Evolutionary conservation across 2,113 vertebrate species (phyloP).

Genomic region (Numida meleagris): DNA sequence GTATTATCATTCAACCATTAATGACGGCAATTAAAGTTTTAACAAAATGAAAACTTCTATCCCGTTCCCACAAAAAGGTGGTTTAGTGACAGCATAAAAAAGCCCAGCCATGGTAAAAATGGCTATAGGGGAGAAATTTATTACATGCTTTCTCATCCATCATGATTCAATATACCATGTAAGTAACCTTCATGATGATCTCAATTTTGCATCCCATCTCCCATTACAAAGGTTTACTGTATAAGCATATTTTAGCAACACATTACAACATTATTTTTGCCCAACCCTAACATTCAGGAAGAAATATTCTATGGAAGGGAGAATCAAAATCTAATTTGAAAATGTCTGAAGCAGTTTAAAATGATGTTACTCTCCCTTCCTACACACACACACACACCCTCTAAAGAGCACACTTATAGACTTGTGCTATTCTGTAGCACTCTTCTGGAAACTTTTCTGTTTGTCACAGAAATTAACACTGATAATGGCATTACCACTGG

Average conservation of each 20-base stretch:
- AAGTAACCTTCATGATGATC: neutral
- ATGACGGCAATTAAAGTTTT: neutral
- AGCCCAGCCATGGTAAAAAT: neutral
- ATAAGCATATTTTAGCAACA: neutral
- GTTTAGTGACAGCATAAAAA: neutral
- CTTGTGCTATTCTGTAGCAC: neutral
- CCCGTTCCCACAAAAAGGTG: neutral
- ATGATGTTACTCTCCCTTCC: neutral
- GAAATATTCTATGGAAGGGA: neutral
- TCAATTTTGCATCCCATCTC: neutral
- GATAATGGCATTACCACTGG: neutral
- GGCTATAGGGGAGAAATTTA: neutral
- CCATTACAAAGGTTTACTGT: neutral
- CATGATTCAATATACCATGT: neutral
- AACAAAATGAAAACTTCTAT: neutral
- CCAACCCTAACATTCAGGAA: neutral
- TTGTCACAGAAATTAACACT: constrained; percentile 11
- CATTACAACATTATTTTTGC: neutral
- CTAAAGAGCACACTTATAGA: neutral
- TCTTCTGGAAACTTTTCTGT: neutral
- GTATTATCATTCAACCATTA: neutral
- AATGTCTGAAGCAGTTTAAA: neutral
- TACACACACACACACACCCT: neutral
- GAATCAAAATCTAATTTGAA: neutral
- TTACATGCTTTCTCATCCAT: neutral